Percentiles rank a stretch among this genome's conserved stretches.
Evolutionary conservation across 2,888 invertebrate species (phyloP).

Genomic region (Spatulosminthurus flaviceps): DNA sequence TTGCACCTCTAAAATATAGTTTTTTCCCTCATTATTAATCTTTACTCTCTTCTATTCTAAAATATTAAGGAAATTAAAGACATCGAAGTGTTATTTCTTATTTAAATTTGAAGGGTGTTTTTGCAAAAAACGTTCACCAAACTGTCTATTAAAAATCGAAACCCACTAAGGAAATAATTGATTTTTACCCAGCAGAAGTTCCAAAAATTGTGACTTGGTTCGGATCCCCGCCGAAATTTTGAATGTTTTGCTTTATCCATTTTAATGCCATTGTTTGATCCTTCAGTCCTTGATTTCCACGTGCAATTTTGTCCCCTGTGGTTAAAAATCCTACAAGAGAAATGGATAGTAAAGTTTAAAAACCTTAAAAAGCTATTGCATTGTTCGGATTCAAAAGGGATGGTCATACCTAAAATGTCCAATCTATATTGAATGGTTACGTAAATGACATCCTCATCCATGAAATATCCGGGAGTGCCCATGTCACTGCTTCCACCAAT

Average conservation of each 20-base stretch:
- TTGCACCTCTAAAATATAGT: conserved; percentile 10
- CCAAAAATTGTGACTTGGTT: background rate
- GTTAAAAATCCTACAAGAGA: background rate
- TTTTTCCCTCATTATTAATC: too few species aligned
- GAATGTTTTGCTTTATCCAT: background rate
- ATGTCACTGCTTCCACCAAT: background rate
- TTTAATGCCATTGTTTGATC: background rate
- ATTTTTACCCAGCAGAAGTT: background rate
- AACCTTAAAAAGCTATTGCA: background rate
- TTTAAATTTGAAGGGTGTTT: background rate
- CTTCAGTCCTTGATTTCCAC: background rate
- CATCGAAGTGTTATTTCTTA: too few species aligned
- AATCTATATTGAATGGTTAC: background rate
- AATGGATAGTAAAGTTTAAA: background rate
- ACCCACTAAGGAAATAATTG: background rate
- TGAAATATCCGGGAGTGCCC: background rate
- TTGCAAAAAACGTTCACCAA: background rate
- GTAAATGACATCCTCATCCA: conserved; percentile 8
- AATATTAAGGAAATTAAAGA: too few species aligned
- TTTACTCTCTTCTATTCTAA: too few species aligned
- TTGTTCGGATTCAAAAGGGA: too few species aligned
- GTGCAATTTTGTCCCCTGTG: background rate
- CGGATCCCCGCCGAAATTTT: conserved; percentile 2
- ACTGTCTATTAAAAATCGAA: background rate
- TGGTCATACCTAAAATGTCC: background rate